Percentiles rank a stretch among this genome's conserved stretches.
Evolutionary conservation across 2,888 invertebrate species (phyloP).

Genomic region (Escarpia spicata): DNA sequence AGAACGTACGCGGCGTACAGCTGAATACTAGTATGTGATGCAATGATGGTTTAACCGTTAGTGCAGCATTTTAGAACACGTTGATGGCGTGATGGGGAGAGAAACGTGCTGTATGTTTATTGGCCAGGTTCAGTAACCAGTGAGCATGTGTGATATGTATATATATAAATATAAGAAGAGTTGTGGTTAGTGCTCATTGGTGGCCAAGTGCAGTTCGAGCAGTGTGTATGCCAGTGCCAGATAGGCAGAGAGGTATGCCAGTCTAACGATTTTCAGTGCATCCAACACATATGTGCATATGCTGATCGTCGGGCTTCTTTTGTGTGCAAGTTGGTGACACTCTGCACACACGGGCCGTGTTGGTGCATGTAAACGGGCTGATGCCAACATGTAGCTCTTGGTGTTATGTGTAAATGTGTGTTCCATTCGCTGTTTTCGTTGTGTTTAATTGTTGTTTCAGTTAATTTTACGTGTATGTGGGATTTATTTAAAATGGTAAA

Average conservation of each 20-base stretch:
- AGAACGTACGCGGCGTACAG: not conserved
- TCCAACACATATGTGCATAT: not conserved
- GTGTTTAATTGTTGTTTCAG: not conserved
- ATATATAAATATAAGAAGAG: not conserved
- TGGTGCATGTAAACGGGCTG: not conserved
- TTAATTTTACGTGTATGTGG: not conserved
- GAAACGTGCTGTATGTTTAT: not conserved
- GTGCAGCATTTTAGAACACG: not conserved
- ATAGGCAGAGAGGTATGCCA: not conserved
- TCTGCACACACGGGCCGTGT: not conserved
- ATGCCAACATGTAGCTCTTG: not conserved
- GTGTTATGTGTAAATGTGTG: not conserved
- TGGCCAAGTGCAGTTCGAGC: not conserved
- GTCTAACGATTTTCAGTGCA: not conserved
- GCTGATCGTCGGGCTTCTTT: not conserved
- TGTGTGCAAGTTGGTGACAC: not conserved
- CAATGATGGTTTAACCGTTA: not conserved
- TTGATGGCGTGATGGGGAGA: not conserved
- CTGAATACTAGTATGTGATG: not conserved
- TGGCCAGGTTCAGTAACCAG: not conserved
- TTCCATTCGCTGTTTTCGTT: not conserved
- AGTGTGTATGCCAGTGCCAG: not conserved
- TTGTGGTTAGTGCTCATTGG: not conserved
- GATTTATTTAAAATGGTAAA: slow-evolving; percentile 3
- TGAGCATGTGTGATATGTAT: slow-evolving; percentile 16